These are phyloP conservation scores for Anastrepha ludens DNA, from an alignment of 1,140 invertebrate species.

Conservation along the genomic window DNA sequence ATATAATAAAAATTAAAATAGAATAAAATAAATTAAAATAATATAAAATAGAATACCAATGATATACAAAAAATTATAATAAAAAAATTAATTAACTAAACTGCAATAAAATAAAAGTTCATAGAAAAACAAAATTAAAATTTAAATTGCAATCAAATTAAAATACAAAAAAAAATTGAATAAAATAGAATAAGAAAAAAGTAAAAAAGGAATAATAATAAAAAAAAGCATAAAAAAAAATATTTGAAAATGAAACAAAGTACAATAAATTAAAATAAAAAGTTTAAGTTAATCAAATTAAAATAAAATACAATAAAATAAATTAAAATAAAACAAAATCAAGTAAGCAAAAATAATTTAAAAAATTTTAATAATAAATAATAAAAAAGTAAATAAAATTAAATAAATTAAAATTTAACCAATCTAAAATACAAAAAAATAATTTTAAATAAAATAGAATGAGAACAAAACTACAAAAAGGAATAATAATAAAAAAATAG, in stretches of 20 bases:
- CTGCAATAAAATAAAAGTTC: too few species aligned
- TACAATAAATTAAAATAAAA: conserved; percentile 1
- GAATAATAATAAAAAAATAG: too few species aligned
- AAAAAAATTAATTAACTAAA: too few species aligned
- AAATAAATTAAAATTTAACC: too few species aligned
- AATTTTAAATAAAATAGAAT: conserved; percentile 7
- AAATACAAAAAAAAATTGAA: conserved; percentile 1
- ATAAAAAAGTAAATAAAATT: too few species aligned
- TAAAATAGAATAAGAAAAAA: background rate
- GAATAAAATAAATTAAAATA: too few species aligned
- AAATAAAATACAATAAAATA: too few species aligned
- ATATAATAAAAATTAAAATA: background rate
- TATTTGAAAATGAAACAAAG: background rate
- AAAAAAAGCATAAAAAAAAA: conserved; percentile 47
- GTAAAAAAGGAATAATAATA: background rate
- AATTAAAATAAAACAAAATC: conserved; percentile 35
- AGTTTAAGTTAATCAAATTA: too few species aligned
- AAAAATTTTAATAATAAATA: background rate
- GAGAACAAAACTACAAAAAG: background rate
- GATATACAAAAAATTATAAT: too few species aligned
- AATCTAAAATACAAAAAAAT: too few species aligned
- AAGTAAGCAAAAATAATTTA: conserved; percentile 24
- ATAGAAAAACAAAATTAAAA: too few species aligned
- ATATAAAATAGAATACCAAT: too few species aligned
- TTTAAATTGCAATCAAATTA: background rate